Percentiles rank a stretch among this genome's conserved stretches.
Evolutionary conservation across 2,888 invertebrate species (phyloP).

Genomic region (Cephus runcator): DNA sequence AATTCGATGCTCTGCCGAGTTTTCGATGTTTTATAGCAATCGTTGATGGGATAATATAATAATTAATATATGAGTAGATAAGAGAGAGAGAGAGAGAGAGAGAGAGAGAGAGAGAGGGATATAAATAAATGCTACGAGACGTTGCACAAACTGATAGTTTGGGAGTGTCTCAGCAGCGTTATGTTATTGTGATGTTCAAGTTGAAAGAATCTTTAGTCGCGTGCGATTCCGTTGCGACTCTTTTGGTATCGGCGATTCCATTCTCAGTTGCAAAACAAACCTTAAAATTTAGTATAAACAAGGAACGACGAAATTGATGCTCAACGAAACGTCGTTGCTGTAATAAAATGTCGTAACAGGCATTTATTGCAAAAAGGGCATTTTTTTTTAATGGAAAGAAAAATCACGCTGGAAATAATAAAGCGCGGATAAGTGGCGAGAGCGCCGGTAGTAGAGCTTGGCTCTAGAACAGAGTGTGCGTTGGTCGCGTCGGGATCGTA

Average conservation of each 20-base stretch:
- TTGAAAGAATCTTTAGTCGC: neutral
- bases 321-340: conserved; percentile 7
- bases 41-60: too few relatives aligned
- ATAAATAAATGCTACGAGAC: too few relatives aligned
- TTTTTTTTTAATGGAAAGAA: neutral
- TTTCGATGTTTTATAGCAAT: too few relatives aligned
- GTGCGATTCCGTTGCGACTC: conserved; percentile 10
- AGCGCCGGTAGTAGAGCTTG: neutral
- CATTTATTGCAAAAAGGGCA: conserved; percentile 25
- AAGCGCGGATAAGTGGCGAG: conserved; percentile 7
- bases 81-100: too few relatives aligned
- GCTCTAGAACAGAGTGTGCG: too few relatives aligned
- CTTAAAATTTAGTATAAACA: conserved; percentile 25
- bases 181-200: too few relatives aligned
- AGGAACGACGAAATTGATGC: conserved; percentile 12
- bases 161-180: too few relatives aligned
- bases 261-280: neutral
- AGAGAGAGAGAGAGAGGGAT: too few relatives aligned
- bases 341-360: conserved; percentile 23
- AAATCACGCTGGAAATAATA: neutral
- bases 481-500: too few relatives aligned
- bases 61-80: too few relatives aligned
- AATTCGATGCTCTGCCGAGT: too few relatives aligned
- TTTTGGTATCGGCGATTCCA: neutral
- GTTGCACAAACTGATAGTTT: too few relatives aligned